Evolutionary conservation across 2,888 invertebrate genomes (phyloP).

Genomic region (Amphimallon solstitiale): DNA sequence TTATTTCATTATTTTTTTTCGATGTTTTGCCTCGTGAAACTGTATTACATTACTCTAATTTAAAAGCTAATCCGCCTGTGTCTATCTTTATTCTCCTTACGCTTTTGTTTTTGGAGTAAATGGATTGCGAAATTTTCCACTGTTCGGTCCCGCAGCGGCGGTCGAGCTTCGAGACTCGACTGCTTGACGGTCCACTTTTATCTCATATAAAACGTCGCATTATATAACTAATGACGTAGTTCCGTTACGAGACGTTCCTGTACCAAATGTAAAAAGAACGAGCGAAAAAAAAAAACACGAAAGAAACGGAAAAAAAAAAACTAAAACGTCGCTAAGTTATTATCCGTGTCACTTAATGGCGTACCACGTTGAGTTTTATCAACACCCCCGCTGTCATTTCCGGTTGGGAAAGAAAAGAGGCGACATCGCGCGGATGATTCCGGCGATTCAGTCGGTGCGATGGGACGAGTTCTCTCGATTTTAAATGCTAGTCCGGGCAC

Average conservation of each 20-base stretch:
- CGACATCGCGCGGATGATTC: conserved; percentile 2
- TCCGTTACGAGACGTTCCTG: conserved; percentile 25
- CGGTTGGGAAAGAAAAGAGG: background rate
- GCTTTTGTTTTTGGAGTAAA: conserved; percentile 28
- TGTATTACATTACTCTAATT: too few relatives aligned
- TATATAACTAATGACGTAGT: conserved; percentile 32
- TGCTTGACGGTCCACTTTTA: conserved; percentile 31
- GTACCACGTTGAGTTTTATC: conserved; percentile 28
- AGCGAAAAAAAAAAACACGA: background rate
- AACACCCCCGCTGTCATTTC: conserved; percentile 14
- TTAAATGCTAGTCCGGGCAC: conserved; percentile 4
- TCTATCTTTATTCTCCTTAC: conserved; percentile 13
- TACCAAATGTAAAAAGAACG: background rate
- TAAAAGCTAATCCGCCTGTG: background rate
- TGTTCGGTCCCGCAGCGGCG: background rate
- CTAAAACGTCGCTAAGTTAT: conserved; percentile 30
- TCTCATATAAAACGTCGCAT: conserved; percentile 31
- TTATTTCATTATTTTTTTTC: too few relatives aligned
- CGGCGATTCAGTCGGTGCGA: background rate
- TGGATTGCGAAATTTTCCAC: conserved; percentile 30
- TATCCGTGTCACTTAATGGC: conserved; percentile 32
- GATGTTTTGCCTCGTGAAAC: too few relatives aligned
- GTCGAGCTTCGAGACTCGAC: background rate
- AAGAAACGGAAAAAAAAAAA: background rate
- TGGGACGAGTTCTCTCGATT: conserved; percentile 21